A percentile compares a stretch with the other conserved stretches of the same genome.
These are phyloP conservation scores for Stenichneumon culpator DNA, from an alignment of 2,888 invertebrate genomes.

Conservation along the genomic window DNA sequence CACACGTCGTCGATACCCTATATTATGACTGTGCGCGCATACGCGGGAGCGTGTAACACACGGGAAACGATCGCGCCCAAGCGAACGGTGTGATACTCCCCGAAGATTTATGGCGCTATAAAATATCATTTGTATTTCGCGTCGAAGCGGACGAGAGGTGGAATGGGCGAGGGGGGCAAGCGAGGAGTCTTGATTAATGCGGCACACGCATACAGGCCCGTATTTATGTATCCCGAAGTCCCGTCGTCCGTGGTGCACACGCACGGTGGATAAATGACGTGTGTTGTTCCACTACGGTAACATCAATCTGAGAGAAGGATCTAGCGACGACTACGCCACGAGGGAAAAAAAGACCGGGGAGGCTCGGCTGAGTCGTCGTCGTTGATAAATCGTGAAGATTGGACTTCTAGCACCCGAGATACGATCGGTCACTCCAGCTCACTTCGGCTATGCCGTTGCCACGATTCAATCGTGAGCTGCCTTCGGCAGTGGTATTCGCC, in stretches of 20 bases:
- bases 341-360: slow-evolving; percentile 66
- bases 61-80: slow-evolving; percentile 66
- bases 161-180: slow-evolving; percentile 38
- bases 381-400: slow-evolving; percentile 83
- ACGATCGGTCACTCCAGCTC: slow-evolving; percentile 78
- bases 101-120: slow-evolving; percentile 84
- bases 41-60: background rate
- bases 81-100: slow-evolving; percentile 75
- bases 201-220: slow-evolving; percentile 67
- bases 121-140: slow-evolving; percentile 85
- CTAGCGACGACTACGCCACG: slow-evolving; percentile 57
- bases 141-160: slow-evolving; percentile 79
- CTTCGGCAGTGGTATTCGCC: slow-evolving; percentile 24
- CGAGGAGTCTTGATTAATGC: slow-evolving; percentile 81
- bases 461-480: slow-evolving; percentile 77
- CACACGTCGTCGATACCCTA: slow-evolving; percentile 48
- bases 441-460: slow-evolving; percentile 75
- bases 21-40: slow-evolving; percentile 26
- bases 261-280: slow-evolving; percentile 82
- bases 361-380: slow-evolving; percentile 69
- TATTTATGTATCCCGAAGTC: slow-evolving; percentile 7
- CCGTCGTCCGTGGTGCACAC: slow-evolving; percentile 44
- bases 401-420: slow-evolving; percentile 78
- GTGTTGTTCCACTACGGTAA: slow-evolving; percentile 78
- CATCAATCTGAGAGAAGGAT: slow-evolving; percentile 81